phyloP scores from a whole-genome alignment of 2,888 invertebrate species.

The Sericinus montela region DNA sequence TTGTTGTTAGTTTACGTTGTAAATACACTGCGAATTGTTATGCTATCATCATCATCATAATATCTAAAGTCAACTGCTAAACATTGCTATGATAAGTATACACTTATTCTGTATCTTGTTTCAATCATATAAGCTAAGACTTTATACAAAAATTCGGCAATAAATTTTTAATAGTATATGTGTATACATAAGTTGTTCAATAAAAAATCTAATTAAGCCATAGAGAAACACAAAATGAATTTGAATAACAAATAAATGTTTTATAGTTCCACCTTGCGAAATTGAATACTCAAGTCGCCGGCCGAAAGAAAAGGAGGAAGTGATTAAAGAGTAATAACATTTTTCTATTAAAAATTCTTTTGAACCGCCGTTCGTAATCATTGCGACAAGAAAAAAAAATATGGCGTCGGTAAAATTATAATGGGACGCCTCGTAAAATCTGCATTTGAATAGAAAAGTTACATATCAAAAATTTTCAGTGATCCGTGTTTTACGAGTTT shows the following conservation, averaged over 20 bases:
- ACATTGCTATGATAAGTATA: too few relatives aligned
- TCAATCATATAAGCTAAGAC: too few relatives aligned
- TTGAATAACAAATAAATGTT: conserved; percentile 34
- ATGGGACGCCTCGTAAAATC: conserved; percentile 69
- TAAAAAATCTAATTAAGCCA: neutral
- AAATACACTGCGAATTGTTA: too few relatives aligned
- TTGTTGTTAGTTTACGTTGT: too few relatives aligned
- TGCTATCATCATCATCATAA: too few relatives aligned
- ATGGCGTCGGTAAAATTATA: conserved; percentile 75
- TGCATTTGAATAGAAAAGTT: conserved; percentile 77
- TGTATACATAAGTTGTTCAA: neutral
- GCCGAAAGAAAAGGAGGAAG: conserved; percentile 56
- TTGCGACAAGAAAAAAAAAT: conserved; percentile 67
- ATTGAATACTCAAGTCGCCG: conserved; percentile 46
- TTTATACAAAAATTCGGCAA: too few relatives aligned
- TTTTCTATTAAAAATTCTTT: conserved; percentile 64
- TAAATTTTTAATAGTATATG: too few relatives aligned
- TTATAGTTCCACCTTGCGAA: conserved; percentile 47
- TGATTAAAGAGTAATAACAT: conserved; percentile 73
- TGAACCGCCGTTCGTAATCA: conserved; percentile 67
- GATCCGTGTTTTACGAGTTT: conserved; percentile 77
- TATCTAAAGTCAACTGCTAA: too few relatives aligned
- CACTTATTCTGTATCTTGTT: too few relatives aligned
- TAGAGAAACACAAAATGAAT: neutral
- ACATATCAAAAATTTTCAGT: conserved; percentile 79